Percentiles rank a stretch among this genome's conserved stretches.
phyloP scores from a whole-genome alignment of 2,888 invertebrate species.

The Leptinotarsa peninsularis region DNA sequence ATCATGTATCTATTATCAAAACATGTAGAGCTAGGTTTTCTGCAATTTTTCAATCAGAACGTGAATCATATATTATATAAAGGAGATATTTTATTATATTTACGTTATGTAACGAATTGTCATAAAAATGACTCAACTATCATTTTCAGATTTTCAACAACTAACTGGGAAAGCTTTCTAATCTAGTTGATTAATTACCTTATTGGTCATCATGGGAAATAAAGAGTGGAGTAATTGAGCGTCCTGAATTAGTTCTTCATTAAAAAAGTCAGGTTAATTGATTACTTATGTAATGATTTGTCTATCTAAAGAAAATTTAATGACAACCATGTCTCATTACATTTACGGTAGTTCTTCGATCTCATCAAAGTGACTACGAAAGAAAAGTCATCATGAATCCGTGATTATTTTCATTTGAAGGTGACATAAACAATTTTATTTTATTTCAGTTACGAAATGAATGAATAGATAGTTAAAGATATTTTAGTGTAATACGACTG shows the following conservation, averaged over 20 bases:
- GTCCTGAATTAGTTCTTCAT: conserved; percentile 8
- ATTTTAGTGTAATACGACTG: too few relatives aligned
- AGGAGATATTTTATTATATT: background rate
- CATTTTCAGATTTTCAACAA: conserved; percentile 6
- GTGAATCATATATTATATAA: background rate
- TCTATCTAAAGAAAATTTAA: conserved; percentile 2
- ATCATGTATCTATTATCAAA: too few relatives aligned
- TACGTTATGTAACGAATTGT: background rate
- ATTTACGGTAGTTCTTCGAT: too few relatives aligned
- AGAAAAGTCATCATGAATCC: too few relatives aligned
- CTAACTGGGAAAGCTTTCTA: conserved; percentile 1
- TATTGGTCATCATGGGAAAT: background rate
- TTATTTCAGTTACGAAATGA: too few relatives aligned
- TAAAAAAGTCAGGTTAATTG: conserved; percentile 1
- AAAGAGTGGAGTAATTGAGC: conserved; percentile 11
- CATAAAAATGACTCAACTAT: background rate
- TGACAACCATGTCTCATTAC: background rate
- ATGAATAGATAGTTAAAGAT: too few relatives aligned
- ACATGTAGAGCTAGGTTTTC: too few relatives aligned
- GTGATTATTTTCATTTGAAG: too few relatives aligned
- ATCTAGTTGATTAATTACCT: conserved; percentile 7
- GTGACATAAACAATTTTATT: too few relatives aligned
- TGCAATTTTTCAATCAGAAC: background rate
- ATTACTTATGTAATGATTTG: conserved; percentile 17
- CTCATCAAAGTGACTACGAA: too few relatives aligned